Percentiles rank a stretch among this genome's conserved stretches.
These are phyloP conservation scores for Neodiprion pinetum DNA, from an alignment of 1,140 invertebrate species.

Conservation along the genomic window DNA sequence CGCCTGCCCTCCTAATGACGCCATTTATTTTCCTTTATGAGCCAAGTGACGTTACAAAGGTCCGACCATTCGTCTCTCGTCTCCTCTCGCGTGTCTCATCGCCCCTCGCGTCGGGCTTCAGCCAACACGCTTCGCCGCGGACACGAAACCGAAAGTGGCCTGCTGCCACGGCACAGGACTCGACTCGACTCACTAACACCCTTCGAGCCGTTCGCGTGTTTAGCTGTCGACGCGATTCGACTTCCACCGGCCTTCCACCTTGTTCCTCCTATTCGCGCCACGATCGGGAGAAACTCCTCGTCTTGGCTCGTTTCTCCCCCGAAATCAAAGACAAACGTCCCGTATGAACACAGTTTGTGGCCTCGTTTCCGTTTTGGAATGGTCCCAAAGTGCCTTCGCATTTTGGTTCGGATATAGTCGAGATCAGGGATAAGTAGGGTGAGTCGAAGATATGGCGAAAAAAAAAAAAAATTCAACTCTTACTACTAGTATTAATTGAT, in stretches of 20 bases:
- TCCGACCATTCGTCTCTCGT: constrained; percentile 25
- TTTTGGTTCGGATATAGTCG: no score
- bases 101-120: not conserved
- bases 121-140: not conserved
- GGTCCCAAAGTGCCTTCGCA: no score
- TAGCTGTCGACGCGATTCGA: constrained; percentile 34
- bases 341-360: no score
- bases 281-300: not conserved
- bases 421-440: no score
- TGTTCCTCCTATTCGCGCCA: constrained; percentile 20
- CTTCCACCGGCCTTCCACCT: constrained; percentile 38
- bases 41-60: constrained; percentile 35
- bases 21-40: constrained; percentile 39
- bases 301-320: not conserved
- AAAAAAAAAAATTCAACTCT: no score
- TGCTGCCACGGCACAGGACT: constrained; percentile 16
- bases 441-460: no score
- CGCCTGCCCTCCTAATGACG: constrained; percentile 34
- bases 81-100: not conserved
- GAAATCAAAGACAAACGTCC: not conserved
- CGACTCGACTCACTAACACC: constrained; percentile 31
- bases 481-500: no score
- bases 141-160: constrained; percentile 13
- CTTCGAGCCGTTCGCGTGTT: constrained; percentile 33
- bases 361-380: no score